Percentiles rank a stretch among this genome's conserved stretches.
phyloP scores from a whole-genome alignment of 1,140 invertebrate species.

The Nebria ingens region DNA sequence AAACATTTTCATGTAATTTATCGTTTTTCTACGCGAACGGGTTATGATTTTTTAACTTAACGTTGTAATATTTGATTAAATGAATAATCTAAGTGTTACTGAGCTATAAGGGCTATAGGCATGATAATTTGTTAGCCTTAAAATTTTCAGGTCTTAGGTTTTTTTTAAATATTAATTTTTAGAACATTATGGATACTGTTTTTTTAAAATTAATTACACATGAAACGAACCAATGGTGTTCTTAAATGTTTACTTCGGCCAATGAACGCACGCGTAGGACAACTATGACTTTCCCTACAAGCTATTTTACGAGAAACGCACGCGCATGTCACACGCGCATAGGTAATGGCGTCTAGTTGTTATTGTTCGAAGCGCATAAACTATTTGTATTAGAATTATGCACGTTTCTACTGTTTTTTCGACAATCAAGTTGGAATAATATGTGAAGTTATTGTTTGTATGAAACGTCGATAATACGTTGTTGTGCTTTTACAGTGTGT shows the following conservation, averaged over 20 bases:
- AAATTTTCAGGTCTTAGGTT: too few relatives aligned
- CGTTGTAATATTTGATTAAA: background rate
- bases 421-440: background rate
- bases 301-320: background rate
- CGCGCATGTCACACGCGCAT: conserved; percentile 25
- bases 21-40: too few relatives aligned
- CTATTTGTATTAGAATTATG: conserved; percentile 35
- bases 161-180: background rate
- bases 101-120: too few relatives aligned
- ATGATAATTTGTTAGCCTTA: too few relatives aligned
- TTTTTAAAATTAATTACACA: background rate
- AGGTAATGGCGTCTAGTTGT: conserved; percentile 36
- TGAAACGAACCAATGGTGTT: background rate
- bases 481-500: conserved; percentile 12
- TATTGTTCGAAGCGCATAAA: conserved; percentile 37
- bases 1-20: too few relatives aligned
- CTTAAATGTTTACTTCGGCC: background rate
- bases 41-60: background rate
- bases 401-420: conserved; percentile 30
- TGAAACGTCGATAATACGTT: background rate
- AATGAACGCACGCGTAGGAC: background rate
- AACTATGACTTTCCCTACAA: background rate
- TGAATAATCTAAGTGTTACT: background rate
- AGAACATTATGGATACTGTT: background rate
- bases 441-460: background rate